A percentile compares a stretch with the other conserved stretches of the same genome.
phyloP scores from a whole-genome alignment of 2,797 vertebrate species.

The Odontamblyopus lacepedii region DNA sequence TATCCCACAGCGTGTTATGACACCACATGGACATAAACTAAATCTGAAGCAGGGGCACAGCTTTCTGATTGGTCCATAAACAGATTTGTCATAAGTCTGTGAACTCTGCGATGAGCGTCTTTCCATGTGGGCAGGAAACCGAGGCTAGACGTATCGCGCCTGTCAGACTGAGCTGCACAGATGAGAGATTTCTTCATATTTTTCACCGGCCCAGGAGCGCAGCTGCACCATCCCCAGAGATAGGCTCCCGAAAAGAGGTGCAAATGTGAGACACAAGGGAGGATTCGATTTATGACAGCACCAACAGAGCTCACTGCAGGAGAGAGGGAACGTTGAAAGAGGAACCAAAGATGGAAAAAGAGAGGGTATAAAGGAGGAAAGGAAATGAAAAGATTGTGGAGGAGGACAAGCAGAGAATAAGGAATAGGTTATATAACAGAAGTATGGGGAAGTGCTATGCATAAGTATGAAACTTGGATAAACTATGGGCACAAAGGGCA shows the following conservation, averaged over 20 bases:
- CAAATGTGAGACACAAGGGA: slow-evolving; percentile 36
- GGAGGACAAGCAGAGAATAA: slow-evolving; percentile 25
- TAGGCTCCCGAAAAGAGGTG: slow-evolving; percentile 31
- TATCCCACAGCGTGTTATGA: not conserved
- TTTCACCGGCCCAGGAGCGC: slow-evolving; percentile 15
- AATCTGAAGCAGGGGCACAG: not conserved
- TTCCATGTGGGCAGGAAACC: slow-evolving; percentile 64
- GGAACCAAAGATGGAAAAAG: slow-evolving; percentile 21
- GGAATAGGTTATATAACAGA: slow-evolving; percentile 21
- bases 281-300: slow-evolving; percentile 51
- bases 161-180: slow-evolving; percentile 38
- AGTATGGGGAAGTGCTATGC: not conserved
- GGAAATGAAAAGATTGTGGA: slow-evolving; percentile 38
- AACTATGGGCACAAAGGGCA: not conserved
- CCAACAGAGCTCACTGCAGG: slow-evolving; percentile 23
- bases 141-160: slow-evolving; percentile 43
- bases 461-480: not conserved
- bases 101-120: slow-evolving; percentile 38
- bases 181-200: slow-evolving; percentile 37
- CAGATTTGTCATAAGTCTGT: slow-evolving; percentile 12
- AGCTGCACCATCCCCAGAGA: slow-evolving; percentile 38
- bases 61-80: not conserved
- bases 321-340: slow-evolving; percentile 13
- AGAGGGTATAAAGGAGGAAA: slow-evolving; percentile 41
- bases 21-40: slow-evolving; percentile 4